Evolutionary conservation across 2,113 vertebrate genomes (phyloP), one percentile per base, ranked within the genome.

Genomic region (Daboia siamensis): DNA sequence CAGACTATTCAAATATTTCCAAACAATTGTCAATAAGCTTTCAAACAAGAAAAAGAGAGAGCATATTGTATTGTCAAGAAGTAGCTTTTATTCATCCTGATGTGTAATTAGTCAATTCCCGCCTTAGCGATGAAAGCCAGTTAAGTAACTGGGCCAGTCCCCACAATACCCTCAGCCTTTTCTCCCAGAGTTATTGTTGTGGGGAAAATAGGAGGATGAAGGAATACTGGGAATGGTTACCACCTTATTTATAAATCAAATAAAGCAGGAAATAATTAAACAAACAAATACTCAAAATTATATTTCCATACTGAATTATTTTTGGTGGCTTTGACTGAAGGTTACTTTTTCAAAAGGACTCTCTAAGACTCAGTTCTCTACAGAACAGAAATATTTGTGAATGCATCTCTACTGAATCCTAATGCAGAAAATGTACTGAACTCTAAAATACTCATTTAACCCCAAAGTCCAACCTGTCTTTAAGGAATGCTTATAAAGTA

Each of bases 391-490:
- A 80, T n/a, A 46, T 80, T 93, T 91, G 90, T 90, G 91, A 96
- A 0, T 95, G 86, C 44, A 93, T 90, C 92, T 94, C 85, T 64
- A 90, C 0, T 86, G 90, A 94, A 54, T 94, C 93, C 90, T 90
- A 88, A 87, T n/a, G 93, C 85, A 51, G 86, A 92, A 94, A 94
- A 96, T 59, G 89, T 48, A 93, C 89, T 4, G 0, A 95, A 33
- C 55, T 92, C 90, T 46, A n/a, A 94, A 92, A 74, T 91, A 92
- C 29, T 91, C 1, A 0, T 89, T 94, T 59, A 94, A 96, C 33
- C 93, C 93, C 92, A 94, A 94, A 95, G 92, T 86, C 90, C 91
- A 96, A 96, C 94, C 94, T 96, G 93, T 95, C 96, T 96, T 80
- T 56, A 86, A 96, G 93, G 96, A 95, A 95, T 96, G 95, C 95